Conservation (phyloP, 1,140 invertebrate genomes). For the Drosophila sucinea region DNA sequence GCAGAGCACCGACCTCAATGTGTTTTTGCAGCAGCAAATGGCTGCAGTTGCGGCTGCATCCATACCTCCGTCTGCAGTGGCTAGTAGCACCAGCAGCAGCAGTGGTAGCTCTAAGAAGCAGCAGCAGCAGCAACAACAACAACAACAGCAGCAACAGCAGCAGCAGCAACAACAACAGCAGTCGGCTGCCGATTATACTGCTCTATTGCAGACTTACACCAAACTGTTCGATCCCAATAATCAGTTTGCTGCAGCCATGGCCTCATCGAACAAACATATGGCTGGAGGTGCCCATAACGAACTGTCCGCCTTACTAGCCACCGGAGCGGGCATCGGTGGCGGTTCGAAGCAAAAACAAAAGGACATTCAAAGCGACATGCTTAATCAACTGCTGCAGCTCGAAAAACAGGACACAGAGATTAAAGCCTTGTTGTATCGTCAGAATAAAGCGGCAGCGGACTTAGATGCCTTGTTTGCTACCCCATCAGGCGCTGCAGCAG, state of each 20-base stretch:
- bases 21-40: constrained; percentile 80
- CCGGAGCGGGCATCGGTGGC: constrained; percentile 54
- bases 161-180: constrained; percentile 53
- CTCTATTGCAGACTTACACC: constrained; percentile 76
- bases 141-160: constrained; percentile 33
- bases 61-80: constrained; percentile 47
- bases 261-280: constrained; percentile 54
- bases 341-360: constrained; percentile 53
- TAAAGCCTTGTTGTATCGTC: constrained; percentile 73
- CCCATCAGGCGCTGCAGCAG: constrained; percentile 54
- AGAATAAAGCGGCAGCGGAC: constrained; percentile 75
- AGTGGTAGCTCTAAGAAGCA: constrained; percentile 31
- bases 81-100: constrained; percentile 37
- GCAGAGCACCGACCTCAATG: constrained; percentile 73
- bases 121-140: constrained; percentile 53
- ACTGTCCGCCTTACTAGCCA: constrained; percentile 64
- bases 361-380: constrained; percentile 75
- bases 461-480: constrained; percentile 74
- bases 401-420: constrained; percentile 79
- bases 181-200: constrained; percentile 68
- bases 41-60: constrained; percentile 70
- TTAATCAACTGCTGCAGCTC: constrained; percentile 75
- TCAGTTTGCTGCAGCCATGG: constrained; percentile 66
- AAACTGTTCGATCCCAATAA: constrained; percentile 78
- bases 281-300: constrained; percentile 66